A percentile compares a stretch with the other conserved stretches of the same genome.
phyloP scores from a whole-genome alignment of 2,113 vertebrate species.

The Fukomys damarensis region DNA sequence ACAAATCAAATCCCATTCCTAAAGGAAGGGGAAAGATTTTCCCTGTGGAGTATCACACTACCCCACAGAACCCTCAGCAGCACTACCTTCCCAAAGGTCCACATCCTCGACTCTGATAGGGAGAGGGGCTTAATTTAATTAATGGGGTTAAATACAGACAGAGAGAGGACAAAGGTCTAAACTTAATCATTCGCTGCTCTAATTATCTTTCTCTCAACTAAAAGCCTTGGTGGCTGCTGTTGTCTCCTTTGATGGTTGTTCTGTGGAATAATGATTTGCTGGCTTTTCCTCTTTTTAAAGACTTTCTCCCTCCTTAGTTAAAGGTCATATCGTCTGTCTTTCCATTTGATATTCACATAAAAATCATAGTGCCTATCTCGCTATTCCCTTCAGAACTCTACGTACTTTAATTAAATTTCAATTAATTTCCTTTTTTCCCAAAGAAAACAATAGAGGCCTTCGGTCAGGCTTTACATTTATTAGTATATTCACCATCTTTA shows the following conservation, averaged over 20 bases:
- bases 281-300: constrained; percentile 33
- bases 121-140: background rate
- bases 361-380: background rate
- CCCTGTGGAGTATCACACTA: background rate
- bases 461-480: background rate
- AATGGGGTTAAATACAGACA: background rate
- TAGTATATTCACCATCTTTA: background rate
- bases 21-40: background rate
- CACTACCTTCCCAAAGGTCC: background rate
- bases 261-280: background rate
- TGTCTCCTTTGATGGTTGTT: background rate
- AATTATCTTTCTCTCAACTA: constrained; percentile 15
- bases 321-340: constrained; percentile 21
- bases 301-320: constrained; percentile 46
- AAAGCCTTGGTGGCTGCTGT: background rate
- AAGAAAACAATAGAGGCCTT: background rate
- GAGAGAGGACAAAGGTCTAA: background rate
- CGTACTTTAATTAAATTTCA: constrained; percentile 43
- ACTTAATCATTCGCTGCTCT: background rate
- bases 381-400: background rate
- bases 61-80: background rate
- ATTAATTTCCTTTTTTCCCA: constrained; percentile 13
- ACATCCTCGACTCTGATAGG: background rate
- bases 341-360: constrained; percentile 53
- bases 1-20: background rate